Evolutionary conservation across 2,113 vertebrate genomes (phyloP).

Genomic region (Gymnorhina tibicen): DNA sequence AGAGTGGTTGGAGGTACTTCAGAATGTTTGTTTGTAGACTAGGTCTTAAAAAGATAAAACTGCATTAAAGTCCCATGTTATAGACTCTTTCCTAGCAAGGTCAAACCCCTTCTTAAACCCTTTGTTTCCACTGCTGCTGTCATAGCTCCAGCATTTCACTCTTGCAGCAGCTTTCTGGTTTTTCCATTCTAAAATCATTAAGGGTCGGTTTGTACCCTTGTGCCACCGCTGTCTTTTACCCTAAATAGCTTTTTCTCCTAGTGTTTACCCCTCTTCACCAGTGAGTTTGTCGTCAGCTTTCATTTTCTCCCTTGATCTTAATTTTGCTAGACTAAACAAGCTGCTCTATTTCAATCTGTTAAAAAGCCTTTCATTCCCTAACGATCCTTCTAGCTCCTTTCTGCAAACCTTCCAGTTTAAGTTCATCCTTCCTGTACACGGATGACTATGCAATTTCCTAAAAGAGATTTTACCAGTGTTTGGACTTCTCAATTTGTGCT

Average conservation of each 20-base stretch:
- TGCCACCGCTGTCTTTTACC: not conserved
- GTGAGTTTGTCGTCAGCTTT: not conserved
- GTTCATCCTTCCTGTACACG: not conserved
- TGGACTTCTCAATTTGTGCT: not conserved
- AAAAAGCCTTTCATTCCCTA: not conserved
- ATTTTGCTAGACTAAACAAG: conserved; percentile 41
- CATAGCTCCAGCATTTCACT: not conserved
- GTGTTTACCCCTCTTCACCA: not conserved
- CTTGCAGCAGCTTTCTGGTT: not conserved
- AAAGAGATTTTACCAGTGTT: not conserved
- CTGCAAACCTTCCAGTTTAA: not conserved
- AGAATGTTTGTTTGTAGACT: not conserved
- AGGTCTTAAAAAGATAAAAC: conserved; percentile 12
- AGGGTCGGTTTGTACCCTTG: not conserved
- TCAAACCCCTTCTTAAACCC: not conserved
- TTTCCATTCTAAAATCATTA: not conserved
- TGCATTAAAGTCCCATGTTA: not conserved
- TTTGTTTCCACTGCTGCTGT: not conserved
- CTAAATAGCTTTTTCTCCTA: not conserved
- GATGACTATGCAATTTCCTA: not conserved
- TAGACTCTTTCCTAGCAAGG: not conserved
- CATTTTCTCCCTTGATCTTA: not conserved
- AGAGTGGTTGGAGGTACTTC: not conserved
- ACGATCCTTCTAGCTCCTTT: not conserved
- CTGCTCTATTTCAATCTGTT: not conserved